phyloP scores from a whole-genome alignment of 2,113 vertebrate species.

The Neotoma lepida region DNA sequence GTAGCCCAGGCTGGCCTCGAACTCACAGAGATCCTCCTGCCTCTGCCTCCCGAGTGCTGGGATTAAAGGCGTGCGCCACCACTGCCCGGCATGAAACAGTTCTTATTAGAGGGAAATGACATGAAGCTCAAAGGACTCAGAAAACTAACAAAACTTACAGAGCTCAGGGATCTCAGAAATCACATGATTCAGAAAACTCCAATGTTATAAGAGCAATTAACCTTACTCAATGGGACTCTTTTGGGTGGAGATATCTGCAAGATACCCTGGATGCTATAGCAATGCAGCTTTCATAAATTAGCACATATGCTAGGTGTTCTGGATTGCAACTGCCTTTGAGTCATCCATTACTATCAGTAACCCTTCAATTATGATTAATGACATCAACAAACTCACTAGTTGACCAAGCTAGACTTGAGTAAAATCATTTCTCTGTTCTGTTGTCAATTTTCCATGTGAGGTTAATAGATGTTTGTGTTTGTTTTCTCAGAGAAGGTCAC shows the following conservation, averaged over 20 bases:
- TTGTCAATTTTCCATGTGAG: neutral
- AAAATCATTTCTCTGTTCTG: neutral
- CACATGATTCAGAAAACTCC: neutral
- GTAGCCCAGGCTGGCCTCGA: no score
- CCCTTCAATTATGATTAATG: neutral
- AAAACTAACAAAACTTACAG: neutral
- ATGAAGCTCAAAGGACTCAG: neutral
- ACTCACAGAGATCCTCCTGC: no score
- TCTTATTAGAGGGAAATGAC: no score
- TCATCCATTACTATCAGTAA: neutral
- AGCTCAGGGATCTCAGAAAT: neutral
- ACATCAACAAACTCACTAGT: neutral
- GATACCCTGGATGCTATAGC: neutral
- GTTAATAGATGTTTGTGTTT: neutral
- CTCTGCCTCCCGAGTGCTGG: no score
- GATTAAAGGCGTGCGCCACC: no score
- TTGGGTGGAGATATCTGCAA: neutral
- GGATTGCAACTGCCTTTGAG: neutral
- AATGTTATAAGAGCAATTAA: neutral
- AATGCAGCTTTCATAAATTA: neutral
- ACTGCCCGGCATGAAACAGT: no score
- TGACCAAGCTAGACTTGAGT: neutral
- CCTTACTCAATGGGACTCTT: neutral
- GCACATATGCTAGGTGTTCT: neutral
- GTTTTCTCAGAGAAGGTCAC: neutral